These are phyloP conservation scores for Drosophila ohnishii DNA, from an alignment of 1,140 invertebrate species.

Conservation along the genomic window DNA sequence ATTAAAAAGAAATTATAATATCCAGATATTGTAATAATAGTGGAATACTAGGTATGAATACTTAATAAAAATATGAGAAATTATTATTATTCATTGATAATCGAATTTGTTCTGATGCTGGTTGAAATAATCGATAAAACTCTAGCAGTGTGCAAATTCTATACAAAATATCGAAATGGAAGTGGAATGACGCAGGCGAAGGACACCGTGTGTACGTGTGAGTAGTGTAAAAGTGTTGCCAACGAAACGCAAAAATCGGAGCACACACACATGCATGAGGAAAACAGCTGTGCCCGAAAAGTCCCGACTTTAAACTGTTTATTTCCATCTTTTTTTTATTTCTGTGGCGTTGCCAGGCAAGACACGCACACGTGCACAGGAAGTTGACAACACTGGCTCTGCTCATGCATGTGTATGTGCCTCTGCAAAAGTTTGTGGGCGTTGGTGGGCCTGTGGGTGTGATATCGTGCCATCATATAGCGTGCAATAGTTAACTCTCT, in stretches of 20 bases:
- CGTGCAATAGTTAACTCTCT: slow-evolving; percentile 18
- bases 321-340: slow-evolving; percentile 1
- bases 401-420: slow-evolving; percentile 12
- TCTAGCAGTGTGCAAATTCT: slow-evolving; percentile 62
- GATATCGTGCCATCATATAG: slow-evolving; percentile 28
- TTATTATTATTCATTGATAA: background rate
- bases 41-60: too few relatives aligned
- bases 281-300: slow-evolving; percentile 55
- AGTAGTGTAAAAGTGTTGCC: slow-evolving; percentile 64
- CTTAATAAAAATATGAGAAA: background rate
- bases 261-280: slow-evolving; percentile 13
- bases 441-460: slow-evolving; percentile 20
- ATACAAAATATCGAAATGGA: slow-evolving; percentile 74
- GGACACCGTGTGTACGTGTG: slow-evolving; percentile 32
- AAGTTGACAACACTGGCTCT: slow-evolving; percentile 59
- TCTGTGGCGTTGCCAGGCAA: slow-evolving; percentile 54
- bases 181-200: slow-evolving; percentile 70
- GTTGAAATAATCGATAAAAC: slow-evolving; percentile 67
- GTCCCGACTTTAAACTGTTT: slow-evolving; percentile 17
- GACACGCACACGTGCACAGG: slow-evolving; percentile 50
- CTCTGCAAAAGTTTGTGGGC: slow-evolving; percentile 36
- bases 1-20: background rate
- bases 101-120: background rate
- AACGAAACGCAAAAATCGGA: slow-evolving; percentile 29
- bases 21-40: background rate